Evolutionary conservation across 2,888 invertebrate genomes (phyloP), one percentile per base, ranked within the genome.

Genomic region (Coenonympha arcania): DNA sequence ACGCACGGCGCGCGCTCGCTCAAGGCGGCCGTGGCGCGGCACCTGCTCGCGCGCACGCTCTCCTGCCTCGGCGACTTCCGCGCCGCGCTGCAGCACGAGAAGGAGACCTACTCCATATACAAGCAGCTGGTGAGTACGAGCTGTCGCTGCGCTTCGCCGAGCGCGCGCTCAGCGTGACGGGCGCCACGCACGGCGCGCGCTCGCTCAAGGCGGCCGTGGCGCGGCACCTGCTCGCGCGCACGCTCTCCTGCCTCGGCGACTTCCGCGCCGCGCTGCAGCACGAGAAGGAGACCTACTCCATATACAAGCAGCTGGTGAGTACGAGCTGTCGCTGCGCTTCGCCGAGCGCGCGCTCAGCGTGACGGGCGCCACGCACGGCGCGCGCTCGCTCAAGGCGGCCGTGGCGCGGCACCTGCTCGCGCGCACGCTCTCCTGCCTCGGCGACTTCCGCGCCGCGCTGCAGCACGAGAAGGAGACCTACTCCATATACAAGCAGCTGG

Each of bases 41-140:
- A 99, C 73, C 87, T 99, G 63, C 94, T 99, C 13, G 99, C 99
- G 4, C 89, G 98, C 70, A 97, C 98, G 24, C 96, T 98, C 68
- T 97, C 97, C 57, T 99, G 98, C 79, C 95, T 98, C 89, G 98
- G 98, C 2, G 98, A 99, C 83, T 98, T 99, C 88, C 90, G 99
- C 57, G 94, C 96, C 22, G 99, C 99, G 9, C 88, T 99, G 44
- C 92, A 92, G 68, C 96, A 96, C 76, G 99, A 99, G 87, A 98
- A 98, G 84, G 98, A 99, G 83, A 98, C 99, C 0, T 99, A 96
- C 85, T 91, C 95, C 57, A 98, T 99, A 63, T 99, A 54, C 98
- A 99, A 83, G 98, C 99, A 16, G 95, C 98, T 47, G 97, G 97
- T 55, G 98, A 99, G 82, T 99, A 97, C 86, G 98, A 98, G 78